These are phyloP conservation scores for Macropodus opercularis DNA, from an alignment of 2,797 vertebrate genomes.

Conservation along the genomic window DNA sequence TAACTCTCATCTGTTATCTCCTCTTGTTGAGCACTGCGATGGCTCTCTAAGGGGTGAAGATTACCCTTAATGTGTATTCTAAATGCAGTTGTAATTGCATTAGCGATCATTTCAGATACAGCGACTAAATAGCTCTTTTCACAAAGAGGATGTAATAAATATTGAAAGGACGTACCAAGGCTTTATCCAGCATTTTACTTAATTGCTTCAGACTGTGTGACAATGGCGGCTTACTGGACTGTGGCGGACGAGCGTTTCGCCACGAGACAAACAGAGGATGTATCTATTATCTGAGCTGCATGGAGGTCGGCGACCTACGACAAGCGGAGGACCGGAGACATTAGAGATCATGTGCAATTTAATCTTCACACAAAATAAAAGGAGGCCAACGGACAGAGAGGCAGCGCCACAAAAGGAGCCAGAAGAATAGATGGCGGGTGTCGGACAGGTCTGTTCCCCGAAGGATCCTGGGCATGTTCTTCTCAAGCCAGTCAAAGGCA, in stretches of 20 bases:
- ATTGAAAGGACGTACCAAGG: slow-evolving; percentile 82
- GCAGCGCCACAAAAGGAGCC: slow-evolving; percentile 88
- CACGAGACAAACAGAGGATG: slow-evolving; percentile 87
- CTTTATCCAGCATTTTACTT: slow-evolving; percentile 91
- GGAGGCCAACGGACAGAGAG: slow-evolving; percentile 55
- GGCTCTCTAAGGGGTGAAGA: slow-evolving; percentile 69
- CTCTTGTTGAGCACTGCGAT: slow-evolving; percentile 51
- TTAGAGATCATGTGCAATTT: slow-evolving; percentile 98
- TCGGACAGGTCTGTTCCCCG: slow-evolving; percentile 79
- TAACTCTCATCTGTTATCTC: slow-evolving; percentile 64
- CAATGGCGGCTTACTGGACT: slow-evolving; percentile 93
- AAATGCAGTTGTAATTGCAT: slow-evolving; percentile 83
- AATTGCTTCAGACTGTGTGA: slow-evolving; percentile 93
- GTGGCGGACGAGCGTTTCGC: slow-evolving; percentile 85
- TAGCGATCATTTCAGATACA: slow-evolving; percentile 81
- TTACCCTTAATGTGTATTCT: slow-evolving; percentile 74
- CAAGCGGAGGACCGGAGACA: slow-evolving; percentile 88
- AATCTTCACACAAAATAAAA: slow-evolving; percentile 97
- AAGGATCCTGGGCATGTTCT: slow-evolving; percentile 88
- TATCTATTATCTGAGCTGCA: slow-evolving; percentile 95
- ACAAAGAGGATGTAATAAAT: slow-evolving; percentile 85
- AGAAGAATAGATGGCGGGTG: slow-evolving; percentile 86
- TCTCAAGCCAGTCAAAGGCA: slow-evolving; percentile 84
- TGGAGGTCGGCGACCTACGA: slow-evolving; percentile 92
- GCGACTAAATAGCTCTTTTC: slow-evolving; percentile 79